These are phyloP conservation scores for Tenebrio molitor DNA, from an alignment of 1,140 invertebrate species.

Conservation along the genomic window DNA sequence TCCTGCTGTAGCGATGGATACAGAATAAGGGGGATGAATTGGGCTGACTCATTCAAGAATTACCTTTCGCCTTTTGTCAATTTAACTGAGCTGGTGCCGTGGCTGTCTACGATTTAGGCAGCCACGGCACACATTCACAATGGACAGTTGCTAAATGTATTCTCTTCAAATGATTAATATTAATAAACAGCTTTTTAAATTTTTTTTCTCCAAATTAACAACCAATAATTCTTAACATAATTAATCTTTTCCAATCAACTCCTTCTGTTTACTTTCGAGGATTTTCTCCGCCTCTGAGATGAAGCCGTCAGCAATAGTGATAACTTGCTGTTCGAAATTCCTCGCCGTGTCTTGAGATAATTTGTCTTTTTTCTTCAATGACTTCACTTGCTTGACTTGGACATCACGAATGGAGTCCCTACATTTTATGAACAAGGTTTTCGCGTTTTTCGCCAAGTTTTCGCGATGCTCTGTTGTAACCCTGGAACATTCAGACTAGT, in stretches of 20 bases:
- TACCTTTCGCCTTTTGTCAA: slow-evolving; percentile 6
- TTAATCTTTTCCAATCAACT: slow-evolving; percentile 73
- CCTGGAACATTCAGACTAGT: slow-evolving; percentile 67
- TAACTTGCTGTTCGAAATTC: slow-evolving; percentile 78
- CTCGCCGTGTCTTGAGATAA: slow-evolving; percentile 78
- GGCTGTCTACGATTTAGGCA: slow-evolving; percentile 55
- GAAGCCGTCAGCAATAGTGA: slow-evolving; percentile 76
- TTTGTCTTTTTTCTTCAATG: slow-evolving; percentile 75
- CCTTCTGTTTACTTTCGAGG: slow-evolving; percentile 78
- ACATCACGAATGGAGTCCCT: slow-evolving; percentile 83
- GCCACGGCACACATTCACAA: slow-evolving; percentile 58
- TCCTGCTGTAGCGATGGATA: slow-evolving; percentile 72
- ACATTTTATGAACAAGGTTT: slow-evolving; percentile 83
- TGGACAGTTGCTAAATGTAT: background rate
- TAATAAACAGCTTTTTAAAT: slow-evolving; percentile 3
- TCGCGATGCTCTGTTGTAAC: slow-evolving; percentile 94
- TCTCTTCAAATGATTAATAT: slow-evolving; percentile 1
- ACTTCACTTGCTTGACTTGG: slow-evolving; percentile 81
- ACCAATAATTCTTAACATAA: background rate
- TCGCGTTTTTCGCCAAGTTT: slow-evolving; percentile 88
- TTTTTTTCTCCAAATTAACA: slow-evolving; percentile 9
- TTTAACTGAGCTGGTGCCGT: slow-evolving; percentile 53
- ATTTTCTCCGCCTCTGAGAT: slow-evolving; percentile 77
- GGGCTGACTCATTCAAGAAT: background rate
- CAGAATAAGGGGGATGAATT: slow-evolving; percentile 67